Evolutionary conservation across 2,888 invertebrate species (phyloP), one percentile per base, ranked within the genome.

Genomic region (Sussaba pulchella): DNA sequence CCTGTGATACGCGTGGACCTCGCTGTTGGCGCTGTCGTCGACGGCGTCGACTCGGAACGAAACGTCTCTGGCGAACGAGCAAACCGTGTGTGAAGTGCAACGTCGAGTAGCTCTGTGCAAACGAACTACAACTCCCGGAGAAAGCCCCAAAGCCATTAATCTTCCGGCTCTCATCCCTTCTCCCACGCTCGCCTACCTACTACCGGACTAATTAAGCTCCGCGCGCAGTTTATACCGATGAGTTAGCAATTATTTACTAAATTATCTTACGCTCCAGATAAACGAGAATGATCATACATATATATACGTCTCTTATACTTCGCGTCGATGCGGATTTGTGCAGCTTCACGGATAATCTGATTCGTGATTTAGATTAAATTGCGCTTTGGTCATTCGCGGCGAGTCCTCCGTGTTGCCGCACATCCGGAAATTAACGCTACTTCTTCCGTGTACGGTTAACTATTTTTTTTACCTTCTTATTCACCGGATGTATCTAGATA

Each of bases 1-100:
- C 64, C 24, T 9, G 47, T 59, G 74, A 66, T 57, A 64, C 36
- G 41, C 31, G 50, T 64, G 31, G 59, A 64, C 19, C 43, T 64
- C 50, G 50, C n/a, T 50, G 39, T 54, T 61, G 69, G 8, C 31
- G 24, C 61, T 41, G 47, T 31, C 47, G 73, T 64, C 47, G 64
- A 66, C 41, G 41, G 17, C 57, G 61, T 59, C 69, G 54, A 59
- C 64, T 54, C 57, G 69, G 45, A 74, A 69, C 54, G 67, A 69
- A 31, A 24, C 52, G 52, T 52, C 24, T 52, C 52, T 24, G n/a
- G 57, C 54, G 36, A 64, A 47, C 17, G 54, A 54, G 41, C 67
- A n/a, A 41, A 21, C 31, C 14, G 24, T 69, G 61, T 74, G 47
- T 39, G 24, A 39, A 24, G 66, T 43, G 59, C 21, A 64, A 64